Evolutionary conservation across 2,113 vertebrate genomes (phyloP).

Genomic region (Himantopus leucocephalus): DNA sequence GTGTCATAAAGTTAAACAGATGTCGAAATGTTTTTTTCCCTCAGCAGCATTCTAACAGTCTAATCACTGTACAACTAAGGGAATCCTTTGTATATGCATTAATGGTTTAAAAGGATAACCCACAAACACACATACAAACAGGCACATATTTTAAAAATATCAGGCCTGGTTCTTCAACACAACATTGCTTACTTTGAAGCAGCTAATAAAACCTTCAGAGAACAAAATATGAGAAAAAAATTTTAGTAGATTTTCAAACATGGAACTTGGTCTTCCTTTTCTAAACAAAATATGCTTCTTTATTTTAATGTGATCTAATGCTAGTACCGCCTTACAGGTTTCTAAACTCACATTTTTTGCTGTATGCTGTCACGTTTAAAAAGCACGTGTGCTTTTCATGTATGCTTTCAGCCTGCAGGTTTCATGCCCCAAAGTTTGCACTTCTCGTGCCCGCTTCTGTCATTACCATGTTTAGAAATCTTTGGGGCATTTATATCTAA

Average conservation of each 20-base stretch:
- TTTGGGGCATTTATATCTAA: not conserved
- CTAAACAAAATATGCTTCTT: not conserved
- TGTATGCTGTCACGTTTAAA: not conserved
- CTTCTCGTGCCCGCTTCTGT: not conserved
- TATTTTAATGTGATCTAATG: not conserved
- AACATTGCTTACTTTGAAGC: not conserved
- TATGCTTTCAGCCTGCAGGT: not conserved
- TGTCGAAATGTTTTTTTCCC: too few species aligned
- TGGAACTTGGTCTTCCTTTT: not conserved
- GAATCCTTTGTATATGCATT: not conserved
- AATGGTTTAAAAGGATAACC: not conserved
- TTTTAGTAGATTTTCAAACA: not conserved
- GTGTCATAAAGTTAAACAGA: too few species aligned
- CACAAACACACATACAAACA: not conserved
- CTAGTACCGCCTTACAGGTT: not conserved
- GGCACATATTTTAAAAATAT: not conserved
- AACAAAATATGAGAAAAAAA: not conserved
- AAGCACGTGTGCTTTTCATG: not conserved
- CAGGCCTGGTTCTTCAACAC: not conserved
- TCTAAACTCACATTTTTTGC: not conserved
- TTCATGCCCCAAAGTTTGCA: not conserved
- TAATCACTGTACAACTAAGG: not conserved
- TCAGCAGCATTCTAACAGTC: too few species aligned
- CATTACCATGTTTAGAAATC: not conserved
- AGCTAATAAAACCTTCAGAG: not conserved